These are phyloP conservation scores for Eucera pruinosa DNA, from an alignment of 2,888 invertebrate species.

Conservation along the genomic window DNA sequence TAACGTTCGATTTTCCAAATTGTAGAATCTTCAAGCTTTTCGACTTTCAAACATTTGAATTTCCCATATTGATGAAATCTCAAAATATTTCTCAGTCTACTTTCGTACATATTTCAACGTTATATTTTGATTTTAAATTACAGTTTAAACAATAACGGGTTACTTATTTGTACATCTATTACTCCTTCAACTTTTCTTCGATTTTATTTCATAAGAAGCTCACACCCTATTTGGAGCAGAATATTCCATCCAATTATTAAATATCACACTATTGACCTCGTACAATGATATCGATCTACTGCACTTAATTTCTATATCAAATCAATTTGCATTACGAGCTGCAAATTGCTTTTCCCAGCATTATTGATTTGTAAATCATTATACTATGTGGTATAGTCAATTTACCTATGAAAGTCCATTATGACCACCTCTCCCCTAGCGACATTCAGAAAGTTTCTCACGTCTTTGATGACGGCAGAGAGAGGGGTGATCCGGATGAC, in stretches of 20 bases:
- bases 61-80: too few species aligned
- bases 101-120: too few species aligned
- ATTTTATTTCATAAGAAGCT: background rate
- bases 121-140: too few species aligned
- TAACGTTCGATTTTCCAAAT: too few species aligned
- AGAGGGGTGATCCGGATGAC: constrained; percentile 89
- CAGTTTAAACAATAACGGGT: too few species aligned
- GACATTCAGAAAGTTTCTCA: constrained; percentile 88
- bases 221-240: too few species aligned
- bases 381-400: background rate
- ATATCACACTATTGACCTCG: background rate
- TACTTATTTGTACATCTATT: too few species aligned
- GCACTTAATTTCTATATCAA: background rate
- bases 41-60: too few species aligned
- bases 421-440: constrained; percentile 90
- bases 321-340: background rate
- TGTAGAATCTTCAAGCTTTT: too few species aligned
- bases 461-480: constrained; percentile 88
- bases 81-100: too few species aligned
- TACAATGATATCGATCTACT: too few species aligned
- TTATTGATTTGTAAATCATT: constrained; percentile 24
- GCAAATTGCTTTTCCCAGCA: background rate
- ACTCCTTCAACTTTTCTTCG: background rate
- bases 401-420: constrained; percentile 90
- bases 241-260: background rate